Evolutionary conservation across 2,113 vertebrate species (phyloP).

Genomic region (Pseudorhombus dupliciocellatus): DNA sequence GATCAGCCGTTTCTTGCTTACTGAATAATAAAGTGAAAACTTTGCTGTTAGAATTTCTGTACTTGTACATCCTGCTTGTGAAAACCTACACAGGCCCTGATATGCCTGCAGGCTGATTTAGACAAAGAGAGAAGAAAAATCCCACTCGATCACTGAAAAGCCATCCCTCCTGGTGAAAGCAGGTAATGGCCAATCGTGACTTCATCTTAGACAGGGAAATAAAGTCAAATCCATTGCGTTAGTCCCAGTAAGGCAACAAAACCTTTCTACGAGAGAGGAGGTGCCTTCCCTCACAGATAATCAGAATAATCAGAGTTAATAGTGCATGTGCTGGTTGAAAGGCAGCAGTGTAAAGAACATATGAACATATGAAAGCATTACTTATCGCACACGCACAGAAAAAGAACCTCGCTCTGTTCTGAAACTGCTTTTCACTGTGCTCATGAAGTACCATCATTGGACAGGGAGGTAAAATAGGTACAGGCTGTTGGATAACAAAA

Average conservation of each 20-base stretch:
- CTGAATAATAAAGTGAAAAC: not conserved
- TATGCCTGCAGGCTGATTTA: no score
- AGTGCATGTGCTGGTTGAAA: conserved; percentile 22
- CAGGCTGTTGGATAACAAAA: conserved; percentile 10
- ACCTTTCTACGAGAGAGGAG: conserved; percentile 51
- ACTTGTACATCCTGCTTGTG: no score
- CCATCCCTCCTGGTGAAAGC: conserved; percentile 11
- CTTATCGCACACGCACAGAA: not conserved
- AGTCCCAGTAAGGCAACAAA: conserved; percentile 41
- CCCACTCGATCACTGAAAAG: conserved; percentile 22
- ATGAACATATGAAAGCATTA: conserved; percentile 14
- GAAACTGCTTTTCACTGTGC: not conserved
- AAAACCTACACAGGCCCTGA: no score
- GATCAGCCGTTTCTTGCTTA: not conserved
- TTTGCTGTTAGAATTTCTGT: not conserved
- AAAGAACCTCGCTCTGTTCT: not conserved
- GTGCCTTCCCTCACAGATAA: conserved; percentile 53
- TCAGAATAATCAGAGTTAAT: conserved; percentile 52
- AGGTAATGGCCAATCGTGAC: conserved; percentile 18
- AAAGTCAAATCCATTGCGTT: conserved; percentile 47
- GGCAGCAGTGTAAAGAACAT: not conserved
- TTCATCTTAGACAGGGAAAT: conserved; percentile 24
- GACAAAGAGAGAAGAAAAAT: not conserved
- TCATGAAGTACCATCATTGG: not conserved
- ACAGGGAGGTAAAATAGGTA: conserved; percentile 3